Conservation (phyloP, 2,797 vertebrate genomes). For the Merluccius polli region DNA sequence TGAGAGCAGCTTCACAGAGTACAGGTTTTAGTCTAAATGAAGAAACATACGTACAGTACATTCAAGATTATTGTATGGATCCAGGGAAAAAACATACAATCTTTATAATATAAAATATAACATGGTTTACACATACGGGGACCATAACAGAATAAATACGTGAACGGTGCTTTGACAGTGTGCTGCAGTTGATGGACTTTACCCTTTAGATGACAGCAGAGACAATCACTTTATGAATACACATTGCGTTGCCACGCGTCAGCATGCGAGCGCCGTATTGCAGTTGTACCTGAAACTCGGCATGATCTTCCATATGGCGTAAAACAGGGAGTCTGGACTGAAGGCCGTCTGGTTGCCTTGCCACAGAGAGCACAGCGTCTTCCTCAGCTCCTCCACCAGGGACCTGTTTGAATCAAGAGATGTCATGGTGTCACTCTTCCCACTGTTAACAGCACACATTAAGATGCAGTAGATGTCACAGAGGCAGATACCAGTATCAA, state of each 20-base stretch:
- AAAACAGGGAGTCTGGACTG: constrained; percentile 97
- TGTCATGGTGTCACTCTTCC: background rate
- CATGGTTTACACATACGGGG: background rate
- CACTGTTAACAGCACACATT: background rate
- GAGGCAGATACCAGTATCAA: background rate
- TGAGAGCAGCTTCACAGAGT: no score
- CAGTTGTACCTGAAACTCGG: constrained; percentile 91
- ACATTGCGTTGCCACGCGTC: background rate
- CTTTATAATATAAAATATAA: background rate
- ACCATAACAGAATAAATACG: background rate
- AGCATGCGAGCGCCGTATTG: background rate
- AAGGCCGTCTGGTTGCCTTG: constrained; percentile 95
- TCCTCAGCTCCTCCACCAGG: constrained; percentile 97
- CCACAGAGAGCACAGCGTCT: constrained; percentile 97
- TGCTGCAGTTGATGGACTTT: background rate
- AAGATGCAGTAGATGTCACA: background rate
- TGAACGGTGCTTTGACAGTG: background rate
- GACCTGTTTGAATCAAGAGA: constrained; percentile 70
- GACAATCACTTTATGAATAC: background rate
- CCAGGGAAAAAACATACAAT: background rate
- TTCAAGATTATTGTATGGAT: background rate
- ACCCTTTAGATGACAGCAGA: background rate
- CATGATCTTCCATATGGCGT: constrained; percentile 99
- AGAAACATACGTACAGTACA: background rate
- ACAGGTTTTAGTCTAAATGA: background rate